These are phyloP conservation scores for Eleginops maclovinus DNA, from an alignment of 2,113 vertebrate species.

Conservation along the genomic window DNA sequence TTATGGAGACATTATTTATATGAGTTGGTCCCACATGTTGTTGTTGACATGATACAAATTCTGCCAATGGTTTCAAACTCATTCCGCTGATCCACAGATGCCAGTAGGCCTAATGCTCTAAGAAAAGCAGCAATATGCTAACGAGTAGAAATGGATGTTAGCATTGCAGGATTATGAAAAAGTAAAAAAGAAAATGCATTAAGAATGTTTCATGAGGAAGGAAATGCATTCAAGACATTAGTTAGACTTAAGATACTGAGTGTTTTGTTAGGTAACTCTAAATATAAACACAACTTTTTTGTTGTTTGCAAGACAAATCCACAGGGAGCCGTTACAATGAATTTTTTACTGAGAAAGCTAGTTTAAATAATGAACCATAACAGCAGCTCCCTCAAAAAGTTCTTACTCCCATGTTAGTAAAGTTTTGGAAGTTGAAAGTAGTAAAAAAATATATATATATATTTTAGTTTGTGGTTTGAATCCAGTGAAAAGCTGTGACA, in stretches of 20 bases:
- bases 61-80: background rate
- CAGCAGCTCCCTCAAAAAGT: background rate
- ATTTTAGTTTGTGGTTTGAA: background rate
- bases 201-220: no score
- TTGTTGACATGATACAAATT: background rate
- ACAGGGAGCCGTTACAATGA: background rate
- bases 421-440: no score
- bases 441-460: no score
- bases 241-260: background rate
- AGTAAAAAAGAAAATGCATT: no score
- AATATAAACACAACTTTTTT: background rate
- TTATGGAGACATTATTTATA: no score
- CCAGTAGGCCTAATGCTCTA: background rate
- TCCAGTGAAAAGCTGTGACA: background rate
- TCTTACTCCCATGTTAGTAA: background rate
- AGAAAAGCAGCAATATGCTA: background rate
- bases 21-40: no score
- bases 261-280: background rate
- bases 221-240: background rate
- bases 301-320: background rate
- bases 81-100: background rate
- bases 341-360: background rate
- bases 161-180: background rate
- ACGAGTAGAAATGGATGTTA: background rate
- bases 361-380: background rate